Evolutionary conservation across 2,113 vertebrate species (phyloP).

Genomic region (Phyllostomus hastatus): DNA sequence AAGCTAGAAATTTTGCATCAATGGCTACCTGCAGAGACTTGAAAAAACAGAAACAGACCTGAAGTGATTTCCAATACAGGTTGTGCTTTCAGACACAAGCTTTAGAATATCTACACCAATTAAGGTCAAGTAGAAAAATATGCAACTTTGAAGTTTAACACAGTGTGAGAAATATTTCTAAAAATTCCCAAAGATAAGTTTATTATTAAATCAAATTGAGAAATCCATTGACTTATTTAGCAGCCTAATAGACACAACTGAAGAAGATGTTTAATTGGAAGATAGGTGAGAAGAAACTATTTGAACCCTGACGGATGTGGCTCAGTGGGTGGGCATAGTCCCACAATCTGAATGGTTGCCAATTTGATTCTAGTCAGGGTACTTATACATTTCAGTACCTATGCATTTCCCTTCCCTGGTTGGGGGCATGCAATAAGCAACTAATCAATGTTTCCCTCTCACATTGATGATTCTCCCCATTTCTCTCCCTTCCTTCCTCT

Average conservation of each 20-base stretch:
- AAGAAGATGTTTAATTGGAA: neutral
- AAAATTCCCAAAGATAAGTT: neutral
- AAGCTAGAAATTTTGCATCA: neutral
- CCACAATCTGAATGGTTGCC: too few species aligned
- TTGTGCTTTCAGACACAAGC: neutral
- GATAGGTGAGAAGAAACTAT: neutral
- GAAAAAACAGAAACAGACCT: neutral
- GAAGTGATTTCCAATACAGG: fast-evolving
- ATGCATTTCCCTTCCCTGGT: too few species aligned
- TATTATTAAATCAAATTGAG: neutral
- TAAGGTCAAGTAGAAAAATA: neutral
- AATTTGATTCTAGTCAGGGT: too few species aligned
- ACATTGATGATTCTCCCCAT: too few species aligned
- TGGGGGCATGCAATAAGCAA: too few species aligned
- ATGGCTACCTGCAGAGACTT: neutral
- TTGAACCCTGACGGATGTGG: too few species aligned
- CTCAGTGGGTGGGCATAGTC: too few species aligned
- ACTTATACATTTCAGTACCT: too few species aligned
- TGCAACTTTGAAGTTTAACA: neutral
- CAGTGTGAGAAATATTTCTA: neutral
- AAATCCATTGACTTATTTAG: neutral
- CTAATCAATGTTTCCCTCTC: too few species aligned
- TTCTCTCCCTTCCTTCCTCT: too few species aligned
- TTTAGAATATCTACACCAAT: neutral
- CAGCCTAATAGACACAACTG: neutral